phyloP scores from a whole-genome alignment of 2,797 vertebrate genomes.

The Naso thynnoides region DNA sequence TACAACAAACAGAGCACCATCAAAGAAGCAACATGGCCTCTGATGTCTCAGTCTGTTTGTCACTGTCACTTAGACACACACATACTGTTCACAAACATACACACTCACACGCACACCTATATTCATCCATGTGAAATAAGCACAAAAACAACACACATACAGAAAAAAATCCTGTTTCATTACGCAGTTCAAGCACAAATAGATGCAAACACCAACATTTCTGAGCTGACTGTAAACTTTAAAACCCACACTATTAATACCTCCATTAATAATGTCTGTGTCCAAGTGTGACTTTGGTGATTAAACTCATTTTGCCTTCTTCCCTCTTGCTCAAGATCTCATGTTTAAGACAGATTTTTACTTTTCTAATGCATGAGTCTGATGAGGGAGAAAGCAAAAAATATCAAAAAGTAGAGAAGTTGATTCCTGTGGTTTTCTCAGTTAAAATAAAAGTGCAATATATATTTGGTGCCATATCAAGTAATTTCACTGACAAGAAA shows the following conservation, averaged over 20 bases:
- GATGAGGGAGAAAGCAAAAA: neutral
- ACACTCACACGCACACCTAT: neutral
- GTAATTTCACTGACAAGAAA: no score
- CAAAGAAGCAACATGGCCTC: conserved; percentile 18
- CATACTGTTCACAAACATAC: neutral
- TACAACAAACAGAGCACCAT: conserved; percentile 25
- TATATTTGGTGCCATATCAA: neutral
- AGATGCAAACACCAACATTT: conserved; percentile 36
- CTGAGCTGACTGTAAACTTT: conserved; percentile 4
- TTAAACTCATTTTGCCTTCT: neutral
- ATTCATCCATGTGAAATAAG: conserved; percentile 41
- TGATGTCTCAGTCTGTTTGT: neutral
- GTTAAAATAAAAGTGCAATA: neutral
- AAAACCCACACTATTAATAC: no score
- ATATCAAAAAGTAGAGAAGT: neutral
- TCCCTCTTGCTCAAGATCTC: neutral
- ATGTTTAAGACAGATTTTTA: neutral
- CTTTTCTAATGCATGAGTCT: neutral
- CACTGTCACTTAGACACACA: conserved; percentile 3
- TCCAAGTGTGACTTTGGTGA: conserved; percentile 2
- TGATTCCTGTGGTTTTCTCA: neutral
- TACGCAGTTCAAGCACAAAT: conserved; percentile 28
- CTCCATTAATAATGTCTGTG: neutral
- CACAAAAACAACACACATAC: conserved; percentile 50
- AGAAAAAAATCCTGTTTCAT: conserved; percentile 30